A percentile compares a stretch with the other conserved stretches of the same genome.
phyloP scores from a whole-genome alignment of 23 tunicate species.

The Ascidia mentula region DNA sequence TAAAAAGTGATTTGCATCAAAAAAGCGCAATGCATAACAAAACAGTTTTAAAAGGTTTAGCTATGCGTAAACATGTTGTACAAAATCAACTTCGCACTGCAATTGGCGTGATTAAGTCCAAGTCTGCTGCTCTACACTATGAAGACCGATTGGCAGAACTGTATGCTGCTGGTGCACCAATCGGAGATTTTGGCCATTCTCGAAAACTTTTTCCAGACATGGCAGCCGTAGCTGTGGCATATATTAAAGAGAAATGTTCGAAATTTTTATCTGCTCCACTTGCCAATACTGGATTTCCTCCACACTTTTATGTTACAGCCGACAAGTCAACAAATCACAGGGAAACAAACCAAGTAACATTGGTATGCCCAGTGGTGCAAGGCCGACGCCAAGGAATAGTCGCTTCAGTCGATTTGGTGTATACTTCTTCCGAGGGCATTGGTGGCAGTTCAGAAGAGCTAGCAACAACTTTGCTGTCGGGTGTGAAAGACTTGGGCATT shows the following conservation, averaged over 20 bases:
- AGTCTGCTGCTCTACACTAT: no score
- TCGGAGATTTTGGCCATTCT: no score
- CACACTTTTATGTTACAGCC: constrained; percentile 10
- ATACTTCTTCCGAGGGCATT: constrained; percentile 9
- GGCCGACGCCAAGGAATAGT: constrained; percentile 21
- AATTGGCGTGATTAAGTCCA: no score
- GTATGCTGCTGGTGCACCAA: no score
- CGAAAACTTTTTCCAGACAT: constrained; percentile 13
- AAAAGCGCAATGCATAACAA: no score
- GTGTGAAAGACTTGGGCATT: no score
- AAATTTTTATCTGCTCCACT: neutral
- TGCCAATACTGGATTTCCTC: constrained; percentile 2
- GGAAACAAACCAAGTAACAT: constrained; percentile 17
- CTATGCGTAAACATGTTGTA: no score
- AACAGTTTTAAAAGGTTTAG: no score
- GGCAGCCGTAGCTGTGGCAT: constrained; percentile 11
- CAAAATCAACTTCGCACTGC: no score
- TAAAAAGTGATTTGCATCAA: no score
- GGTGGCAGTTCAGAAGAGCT: neutral
- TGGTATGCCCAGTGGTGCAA: constrained; percentile 24
- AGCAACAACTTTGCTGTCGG: neutral
- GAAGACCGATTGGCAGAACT: no score
- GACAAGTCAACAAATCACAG: constrained; percentile 6
- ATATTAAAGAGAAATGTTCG: neutral
- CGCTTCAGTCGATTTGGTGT: constrained; percentile 13